Conservation (phyloP, 2,888 invertebrate genomes). For the Synergus laeviventris region DNA sequence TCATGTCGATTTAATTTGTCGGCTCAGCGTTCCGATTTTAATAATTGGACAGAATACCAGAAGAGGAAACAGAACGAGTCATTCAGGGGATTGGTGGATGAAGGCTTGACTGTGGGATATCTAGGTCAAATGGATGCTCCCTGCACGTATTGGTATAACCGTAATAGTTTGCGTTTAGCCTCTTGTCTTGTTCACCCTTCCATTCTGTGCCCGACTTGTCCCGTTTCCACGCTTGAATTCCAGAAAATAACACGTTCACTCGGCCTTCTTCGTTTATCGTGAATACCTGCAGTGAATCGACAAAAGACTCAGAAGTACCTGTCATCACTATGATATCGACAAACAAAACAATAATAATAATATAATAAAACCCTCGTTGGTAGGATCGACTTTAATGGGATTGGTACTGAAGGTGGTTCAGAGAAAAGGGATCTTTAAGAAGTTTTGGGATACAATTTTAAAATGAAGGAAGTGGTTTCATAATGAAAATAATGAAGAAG, state of each 20-base stretch:
- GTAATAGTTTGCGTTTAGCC: background rate
- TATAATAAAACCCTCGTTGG: background rate
- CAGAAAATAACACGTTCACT: constrained; percentile 23
- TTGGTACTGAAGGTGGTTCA: background rate
- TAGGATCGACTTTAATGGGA: background rate
- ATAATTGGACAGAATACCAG: constrained; percentile 10
- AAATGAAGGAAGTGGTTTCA: no score
- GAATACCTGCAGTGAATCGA: background rate
- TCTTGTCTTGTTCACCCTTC: background rate
- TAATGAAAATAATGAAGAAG: no score
- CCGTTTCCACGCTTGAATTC: constrained; percentile 4
- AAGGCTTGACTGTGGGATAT: constrained; percentile 45
- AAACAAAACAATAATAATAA: constrained; percentile 5
- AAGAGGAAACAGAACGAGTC: constrained; percentile 40
- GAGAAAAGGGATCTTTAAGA: background rate
- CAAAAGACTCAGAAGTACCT: background rate
- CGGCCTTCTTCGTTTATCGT: background rate
- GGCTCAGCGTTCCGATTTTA: background rate
- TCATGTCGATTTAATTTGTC: background rate
- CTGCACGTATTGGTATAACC: constrained; percentile 22
- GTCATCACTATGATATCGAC: background rate
- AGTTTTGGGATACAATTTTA: background rate
- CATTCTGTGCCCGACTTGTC: background rate
- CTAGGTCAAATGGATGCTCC: constrained; percentile 50
- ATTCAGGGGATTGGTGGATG: constrained; percentile 41